These are phyloP conservation scores for Actenoides lindsayi DNA, from an alignment of 2,113 vertebrate species.

Conservation along the genomic window DNA sequence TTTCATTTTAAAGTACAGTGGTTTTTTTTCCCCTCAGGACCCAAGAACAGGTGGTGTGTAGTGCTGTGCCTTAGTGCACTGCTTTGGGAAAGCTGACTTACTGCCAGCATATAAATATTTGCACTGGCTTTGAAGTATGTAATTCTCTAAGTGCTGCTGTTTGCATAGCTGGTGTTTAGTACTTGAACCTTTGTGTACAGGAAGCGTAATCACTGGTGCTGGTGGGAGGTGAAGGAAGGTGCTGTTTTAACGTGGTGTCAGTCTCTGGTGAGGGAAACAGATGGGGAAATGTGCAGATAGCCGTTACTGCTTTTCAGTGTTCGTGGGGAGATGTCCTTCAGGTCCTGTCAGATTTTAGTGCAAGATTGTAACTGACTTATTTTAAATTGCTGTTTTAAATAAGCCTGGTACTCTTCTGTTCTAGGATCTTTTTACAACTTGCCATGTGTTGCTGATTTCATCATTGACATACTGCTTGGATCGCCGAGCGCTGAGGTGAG, in stretches of 20 bases:
- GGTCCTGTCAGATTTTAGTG: neutral
- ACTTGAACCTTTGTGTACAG: neutral
- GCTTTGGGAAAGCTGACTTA: neutral
- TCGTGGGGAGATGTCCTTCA: neutral
- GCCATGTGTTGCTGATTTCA: constrained; percentile 94
- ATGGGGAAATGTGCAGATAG: neutral
- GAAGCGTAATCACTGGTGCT: neutral
- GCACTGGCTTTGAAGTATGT: neutral
- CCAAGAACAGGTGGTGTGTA: neutral
- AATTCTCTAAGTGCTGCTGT: neutral
- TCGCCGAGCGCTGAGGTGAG: constrained; percentile 95
- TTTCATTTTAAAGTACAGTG: neutral
- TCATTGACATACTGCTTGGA: constrained; percentile 95
- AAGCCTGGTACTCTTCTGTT: neutral
- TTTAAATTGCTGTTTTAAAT: neutral
- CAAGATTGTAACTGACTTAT: neutral
- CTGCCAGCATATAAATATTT: constrained; percentile 33
- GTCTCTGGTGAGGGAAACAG: neutral
- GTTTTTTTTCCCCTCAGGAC: neutral
- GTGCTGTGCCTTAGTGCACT: neutral
- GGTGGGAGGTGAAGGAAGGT: neutral
- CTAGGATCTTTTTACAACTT: constrained; percentile 95
- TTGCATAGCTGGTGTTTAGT: neutral
- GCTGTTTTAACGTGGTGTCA: rapidly evolving
- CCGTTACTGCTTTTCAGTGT: neutral